Conservation (phyloP, 92 coral and sea anemone species). For the Isaurus tuberculatus region DNA sequence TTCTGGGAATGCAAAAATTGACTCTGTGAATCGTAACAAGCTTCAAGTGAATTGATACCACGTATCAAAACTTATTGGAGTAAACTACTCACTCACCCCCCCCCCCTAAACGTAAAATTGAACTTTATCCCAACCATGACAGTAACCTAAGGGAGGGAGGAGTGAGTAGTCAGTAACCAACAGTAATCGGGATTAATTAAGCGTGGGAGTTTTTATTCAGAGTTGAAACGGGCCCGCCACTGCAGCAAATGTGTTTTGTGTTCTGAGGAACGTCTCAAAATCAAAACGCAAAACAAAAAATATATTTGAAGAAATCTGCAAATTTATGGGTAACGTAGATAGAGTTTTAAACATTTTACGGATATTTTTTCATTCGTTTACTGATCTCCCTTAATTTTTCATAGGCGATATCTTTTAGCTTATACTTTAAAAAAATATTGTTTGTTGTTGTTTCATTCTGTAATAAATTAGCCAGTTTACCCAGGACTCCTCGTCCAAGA, state of each 20-base stretch:
- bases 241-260: slow-evolving; percentile 16
- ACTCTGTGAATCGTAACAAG: neutral
- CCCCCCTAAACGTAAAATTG: too few species aligned
- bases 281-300: neutral
- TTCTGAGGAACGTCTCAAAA: neutral
- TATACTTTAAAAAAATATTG: neutral
- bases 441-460: neutral
- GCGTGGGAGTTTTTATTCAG: neutral
- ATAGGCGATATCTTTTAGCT: neutral
- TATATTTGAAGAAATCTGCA: neutral
- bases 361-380: too few species aligned
- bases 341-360: neutral
- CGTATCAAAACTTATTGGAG: neutral
- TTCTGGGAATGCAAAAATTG: neutral
- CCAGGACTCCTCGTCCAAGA: neutral
- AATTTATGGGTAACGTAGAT: slow-evolving; percentile 12
- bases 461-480: neutral
- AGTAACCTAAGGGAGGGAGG: too few species aligned
- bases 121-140: too few species aligned
- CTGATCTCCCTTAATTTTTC: neutral
- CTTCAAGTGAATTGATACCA: neutral
- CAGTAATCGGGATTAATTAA: too few species aligned
- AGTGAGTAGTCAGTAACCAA: too few species aligned
- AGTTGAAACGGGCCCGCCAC: neutral
- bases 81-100: too few species aligned